Evolutionary conservation across 1,140 invertebrate genomes (phyloP).

Genomic region (Procambarus virginalis): DNA sequence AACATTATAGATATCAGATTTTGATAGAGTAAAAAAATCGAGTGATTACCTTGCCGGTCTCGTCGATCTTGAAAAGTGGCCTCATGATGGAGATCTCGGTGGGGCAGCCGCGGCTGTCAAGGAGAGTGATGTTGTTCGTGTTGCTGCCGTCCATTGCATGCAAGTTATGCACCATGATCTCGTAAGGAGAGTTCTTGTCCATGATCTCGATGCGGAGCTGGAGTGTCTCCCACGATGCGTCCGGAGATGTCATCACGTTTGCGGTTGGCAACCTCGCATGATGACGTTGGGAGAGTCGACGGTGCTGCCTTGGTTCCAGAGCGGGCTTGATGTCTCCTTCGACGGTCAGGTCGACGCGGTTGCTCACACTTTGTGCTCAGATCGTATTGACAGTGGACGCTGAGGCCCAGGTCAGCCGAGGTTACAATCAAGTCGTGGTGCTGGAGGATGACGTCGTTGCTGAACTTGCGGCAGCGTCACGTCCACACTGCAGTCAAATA

Average conservation of each 20-base stretch:
- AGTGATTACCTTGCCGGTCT: slow-evolving; percentile 70
- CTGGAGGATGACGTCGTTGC: slow-evolving; percentile 74
- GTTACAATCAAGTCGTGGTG: slow-evolving; percentile 79
- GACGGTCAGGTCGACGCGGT: slow-evolving; percentile 74
- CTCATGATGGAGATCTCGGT: slow-evolving; percentile 77
- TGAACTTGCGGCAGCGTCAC: slow-evolving; percentile 75
- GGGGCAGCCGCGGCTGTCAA: slow-evolving; percentile 77
- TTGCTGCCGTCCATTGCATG: slow-evolving; percentile 77
- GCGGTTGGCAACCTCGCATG: slow-evolving; percentile 77
- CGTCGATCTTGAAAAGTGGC: slow-evolving; percentile 72
- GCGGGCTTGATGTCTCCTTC: slow-evolving; percentile 71
- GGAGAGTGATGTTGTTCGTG: slow-evolving; percentile 76
- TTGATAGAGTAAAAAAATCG: no score
- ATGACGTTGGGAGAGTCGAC: slow-evolving; percentile 77
- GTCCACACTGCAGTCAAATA: slow-evolving; percentile 74
- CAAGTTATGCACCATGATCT: slow-evolving; percentile 78
- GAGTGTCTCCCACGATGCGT: slow-evolving; percentile 76
- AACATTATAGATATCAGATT: no score
- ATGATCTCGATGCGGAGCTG: slow-evolving; percentile 77
- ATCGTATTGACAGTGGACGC: slow-evolving; percentile 77
- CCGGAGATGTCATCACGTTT: slow-evolving; percentile 75
- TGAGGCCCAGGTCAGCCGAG: slow-evolving; percentile 77
- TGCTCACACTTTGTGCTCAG: slow-evolving; percentile 76
- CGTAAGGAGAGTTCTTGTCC: slow-evolving; percentile 76
- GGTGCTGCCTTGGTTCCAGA: slow-evolving; percentile 75